phyloP scores from a whole-genome alignment of 2,888 invertebrate species.

The Neoascia interrupta region DNA sequence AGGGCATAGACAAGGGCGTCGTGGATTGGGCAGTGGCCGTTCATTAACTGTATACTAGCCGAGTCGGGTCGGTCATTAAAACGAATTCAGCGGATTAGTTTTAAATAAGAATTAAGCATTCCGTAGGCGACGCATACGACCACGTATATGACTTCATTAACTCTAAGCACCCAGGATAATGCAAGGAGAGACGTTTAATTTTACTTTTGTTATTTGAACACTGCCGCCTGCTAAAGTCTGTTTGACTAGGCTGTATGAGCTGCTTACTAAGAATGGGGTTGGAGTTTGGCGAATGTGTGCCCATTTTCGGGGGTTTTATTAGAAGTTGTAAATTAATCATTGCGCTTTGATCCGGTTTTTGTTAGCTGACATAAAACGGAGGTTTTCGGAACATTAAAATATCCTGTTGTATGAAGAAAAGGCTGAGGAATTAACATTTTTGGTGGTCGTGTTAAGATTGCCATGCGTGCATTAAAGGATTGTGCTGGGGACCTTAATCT shows the following conservation, averaged over 20 bases:
- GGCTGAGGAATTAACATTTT: no score
- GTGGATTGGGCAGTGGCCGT: slow-evolving; percentile 7
- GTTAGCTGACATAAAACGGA: slow-evolving; percentile 46
- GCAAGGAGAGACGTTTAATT: slow-evolving; percentile 55
- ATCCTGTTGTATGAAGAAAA: no score
- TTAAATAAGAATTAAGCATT: slow-evolving; percentile 68
- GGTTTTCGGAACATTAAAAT: no score
- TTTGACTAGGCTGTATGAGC: not conserved
- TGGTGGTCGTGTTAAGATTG: no score
- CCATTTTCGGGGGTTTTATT: slow-evolving; percentile 44
- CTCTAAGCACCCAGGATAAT: slow-evolving; percentile 64
- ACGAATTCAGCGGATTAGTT: slow-evolving; percentile 64
- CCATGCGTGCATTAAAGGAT: no score
- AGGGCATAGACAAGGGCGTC: not conserved
- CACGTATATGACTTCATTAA: slow-evolving; percentile 64
- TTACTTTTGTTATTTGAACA: slow-evolving; percentile 24
- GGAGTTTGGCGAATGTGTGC: slow-evolving; percentile 7
- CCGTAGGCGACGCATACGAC: slow-evolving; percentile 40
- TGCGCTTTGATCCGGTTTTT: slow-evolving; percentile 60
- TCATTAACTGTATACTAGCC: slow-evolving; percentile 60
- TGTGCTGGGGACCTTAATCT: no score
- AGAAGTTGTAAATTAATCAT: slow-evolving; percentile 62
- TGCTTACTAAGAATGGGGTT: slow-evolving; percentile 1
- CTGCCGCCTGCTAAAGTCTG: not conserved
- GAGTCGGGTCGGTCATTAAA: slow-evolving; percentile 54